Base-by-base conservation (phyloP, 2,888 invertebrate species). In the Tetranychus piercei region DNA sequence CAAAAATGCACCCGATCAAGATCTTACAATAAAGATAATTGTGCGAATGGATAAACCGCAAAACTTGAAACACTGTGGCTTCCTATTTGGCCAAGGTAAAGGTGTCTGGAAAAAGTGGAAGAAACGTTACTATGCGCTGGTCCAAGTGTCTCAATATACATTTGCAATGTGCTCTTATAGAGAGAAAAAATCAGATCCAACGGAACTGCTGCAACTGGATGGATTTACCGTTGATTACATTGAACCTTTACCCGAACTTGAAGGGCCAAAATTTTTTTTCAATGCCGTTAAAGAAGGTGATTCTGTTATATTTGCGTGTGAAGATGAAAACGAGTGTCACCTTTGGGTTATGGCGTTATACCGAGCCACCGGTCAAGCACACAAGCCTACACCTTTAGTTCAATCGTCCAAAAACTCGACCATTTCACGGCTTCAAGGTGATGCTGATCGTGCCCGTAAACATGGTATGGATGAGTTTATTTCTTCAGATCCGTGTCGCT, bases 91-190 rank as follows among this genome's bases (percentile, higher is more conserved):
- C n/a, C 87, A 92, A 80, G 93, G 99, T 73, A 95, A 96, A 85
- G 89, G 89, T 76, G 95, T 96, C 1, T 99, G 99, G 97, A 94
- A 97, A 82, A 99, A 97, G 82, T 99, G 97, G 96, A 99, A 99
- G 85, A 91, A 93, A 81, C 87, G 99, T 75, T 99, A 97, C 84
- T 96, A 92, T 87, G 95, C 97, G 78, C 86, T 99, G 78, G 97
- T 99, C 72, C 97, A 99, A 84, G 86, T 86, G 20, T 96, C 96
- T 77, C 99, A 99, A 85, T 99, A 99, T 84, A 97, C 97, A 66
- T 99, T 99, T 85, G 97, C 99, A 71, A 92, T 99, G 88, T 99
- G 99, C 85, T 96, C 94, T 80, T 99, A 97, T 83, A 92, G 96
- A 83, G 96, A 99, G 84, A 97, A 96, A 86, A 97, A 97, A 85